Evolutionary conservation across 1,140 invertebrate genomes (phyloP), one percentile per base, ranked within the genome.

Genomic region (Lasioglossum albipes): DNA sequence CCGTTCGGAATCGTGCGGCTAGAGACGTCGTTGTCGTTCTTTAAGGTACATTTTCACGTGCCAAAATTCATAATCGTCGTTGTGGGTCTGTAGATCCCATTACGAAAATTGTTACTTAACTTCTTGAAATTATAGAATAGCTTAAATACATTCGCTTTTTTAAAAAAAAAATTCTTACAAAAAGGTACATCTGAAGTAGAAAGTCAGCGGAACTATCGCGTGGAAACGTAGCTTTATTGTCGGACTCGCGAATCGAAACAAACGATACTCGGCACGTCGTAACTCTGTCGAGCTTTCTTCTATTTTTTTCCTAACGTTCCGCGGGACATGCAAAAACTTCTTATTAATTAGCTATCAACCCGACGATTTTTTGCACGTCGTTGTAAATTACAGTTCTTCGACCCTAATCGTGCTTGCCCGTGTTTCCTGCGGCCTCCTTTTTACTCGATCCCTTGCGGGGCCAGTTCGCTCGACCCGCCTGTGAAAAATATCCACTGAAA

Each of bases 281-380:
- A 49, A 52, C 52, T 68, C 67, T 31, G 42, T 27, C 42, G 9
- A 16, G 13, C 42, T 7, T 18, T 18, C 52, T 16, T 54, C 18
- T 54, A 18, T 54, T 54, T 54, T 20, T 68, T 31, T 13, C 18
- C 22, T 12, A 7, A 2, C 42, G 16, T 27, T 18, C 12, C 18
- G 2, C n/a, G 2, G n/a, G 10, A 5, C 3, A 5, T 2, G 42
- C 42, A 68, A 68, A 68, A 68, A 68, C n/a, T 27, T 68, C 45
- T 68, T 68, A 68, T 68, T 68, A 68, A 68, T 68, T 68, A 68
- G 42, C 67, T 52, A 68, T 68, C 42, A 68, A 49, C 42, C 42
- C 0, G 67, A 13, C 66, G n/a, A 45, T 68, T 68, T 45, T 52
- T 52, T 65, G 62, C 62, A 7, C 2, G 5, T 7, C 22, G 13